A percentile compares a stretch with the other conserved stretches of the same genome.
Evolutionary conservation across 2,888 invertebrate genomes (phyloP).

Genomic region (Drosophila longiperda): DNA sequence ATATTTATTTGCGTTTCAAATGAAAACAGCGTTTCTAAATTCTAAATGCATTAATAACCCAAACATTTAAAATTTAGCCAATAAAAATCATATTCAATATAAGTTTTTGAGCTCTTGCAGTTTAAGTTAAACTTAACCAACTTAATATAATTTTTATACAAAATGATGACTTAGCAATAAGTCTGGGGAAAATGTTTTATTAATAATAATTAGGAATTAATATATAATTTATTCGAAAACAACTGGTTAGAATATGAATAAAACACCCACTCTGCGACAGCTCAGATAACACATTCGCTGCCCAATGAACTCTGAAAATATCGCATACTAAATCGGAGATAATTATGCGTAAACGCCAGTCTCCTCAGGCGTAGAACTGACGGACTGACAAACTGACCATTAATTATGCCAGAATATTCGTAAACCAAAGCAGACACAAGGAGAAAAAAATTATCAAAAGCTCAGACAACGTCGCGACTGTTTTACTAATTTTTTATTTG

Average conservation of each 20-base stretch:
- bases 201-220: not conserved
- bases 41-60: not conserved
- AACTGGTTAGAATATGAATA: not conserved
- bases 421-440: slow-evolving; percentile 30
- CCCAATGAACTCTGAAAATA: slow-evolving; percentile 42
- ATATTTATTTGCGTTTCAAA: not conserved
- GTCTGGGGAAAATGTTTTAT: not conserved
- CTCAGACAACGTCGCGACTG: slow-evolving; percentile 58
- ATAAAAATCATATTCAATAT: not conserved
- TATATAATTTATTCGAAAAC: not conserved
- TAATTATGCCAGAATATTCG: slow-evolving; percentile 62
- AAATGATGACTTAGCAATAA: not conserved
- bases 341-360: slow-evolving; percentile 52
- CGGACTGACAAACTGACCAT: slow-evolving; percentile 61
- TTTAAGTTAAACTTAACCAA: not conserved
- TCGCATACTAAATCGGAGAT: slow-evolving; percentile 44
- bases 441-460: slow-evolving; percentile 24
- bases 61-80: not conserved
- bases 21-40: not conserved
- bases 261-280: not conserved
- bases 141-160: not conserved
- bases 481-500: slow-evolving; percentile 52
- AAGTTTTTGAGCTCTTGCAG: not conserved
- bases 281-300: slow-evolving; percentile 19
- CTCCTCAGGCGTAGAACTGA: slow-evolving; percentile 29